A percentile compares a stretch with the other conserved stretches of the same genome.
Conservation (phyloP, 2,888 invertebrate species). For the Globia sparganii region DNA sequence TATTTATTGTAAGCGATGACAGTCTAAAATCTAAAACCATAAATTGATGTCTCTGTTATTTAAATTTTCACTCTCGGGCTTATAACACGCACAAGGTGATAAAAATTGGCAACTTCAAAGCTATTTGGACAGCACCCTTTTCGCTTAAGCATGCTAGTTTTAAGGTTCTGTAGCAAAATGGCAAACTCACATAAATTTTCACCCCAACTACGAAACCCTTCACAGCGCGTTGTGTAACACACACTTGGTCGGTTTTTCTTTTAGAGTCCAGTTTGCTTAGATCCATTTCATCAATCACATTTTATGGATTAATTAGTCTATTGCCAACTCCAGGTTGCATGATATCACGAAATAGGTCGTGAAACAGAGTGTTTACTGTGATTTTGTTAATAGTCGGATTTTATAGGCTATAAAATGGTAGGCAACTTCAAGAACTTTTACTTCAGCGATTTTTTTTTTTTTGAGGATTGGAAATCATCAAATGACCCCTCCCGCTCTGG, state of each 20-base stretch:
- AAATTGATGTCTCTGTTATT: conserved; percentile 2
- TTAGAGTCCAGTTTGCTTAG: background rate
- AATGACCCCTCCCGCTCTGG: too few relatives aligned
- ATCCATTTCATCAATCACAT: background rate
- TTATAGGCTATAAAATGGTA: conserved; percentile 16
- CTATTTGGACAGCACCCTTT: background rate
- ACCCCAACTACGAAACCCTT: background rate
- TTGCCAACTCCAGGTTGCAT: conserved; percentile 12
- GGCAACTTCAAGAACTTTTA: too few relatives aligned
- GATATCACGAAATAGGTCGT: conserved; percentile 18
- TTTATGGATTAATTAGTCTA: background rate
- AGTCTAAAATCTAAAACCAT: background rate
- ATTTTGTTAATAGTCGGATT: conserved; percentile 11
- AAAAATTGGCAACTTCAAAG: background rate
- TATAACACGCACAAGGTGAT: background rate
- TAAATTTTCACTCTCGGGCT: background rate
- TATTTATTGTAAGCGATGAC: background rate
- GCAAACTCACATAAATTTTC: background rate
- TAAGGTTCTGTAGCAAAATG: background rate
- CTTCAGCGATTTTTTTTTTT: too few relatives aligned
- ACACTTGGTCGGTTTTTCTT: background rate
- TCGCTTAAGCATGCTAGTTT: background rate
- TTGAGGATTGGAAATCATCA: too few relatives aligned
- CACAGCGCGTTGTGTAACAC: background rate
- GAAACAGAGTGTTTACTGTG: background rate